Evolutionary conservation across 2,113 vertebrate species (phyloP), one percentile per base, ranked within the genome.

Genomic region (Bostrychus sinensis): DNA sequence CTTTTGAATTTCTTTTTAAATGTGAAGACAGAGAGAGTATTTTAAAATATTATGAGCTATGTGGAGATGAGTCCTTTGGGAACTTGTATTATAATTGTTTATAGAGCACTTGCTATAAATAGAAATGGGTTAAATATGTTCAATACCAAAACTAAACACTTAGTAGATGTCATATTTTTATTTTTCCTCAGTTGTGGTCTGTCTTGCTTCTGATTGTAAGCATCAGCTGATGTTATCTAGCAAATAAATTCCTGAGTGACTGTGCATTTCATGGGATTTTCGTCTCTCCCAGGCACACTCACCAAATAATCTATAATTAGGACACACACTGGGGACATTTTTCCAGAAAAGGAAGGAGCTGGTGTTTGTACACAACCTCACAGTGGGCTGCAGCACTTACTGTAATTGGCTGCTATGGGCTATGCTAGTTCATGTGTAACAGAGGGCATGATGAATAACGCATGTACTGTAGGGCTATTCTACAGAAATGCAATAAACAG

Each of bases 241-340:
- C 30, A 32, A 42, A 58, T 16, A 74, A 80, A 71, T 10, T 56
- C 4, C 41, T 11, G 59, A 23, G n/a, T 38, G 62, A 72, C 30
- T 70, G 17, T 50, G 34, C 36, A 48, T 70, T 85, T 87, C 81
- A 85, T 84, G 88, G 78, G 80, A 89, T 70, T 51, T 85, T 61
- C 36, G 70, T 2, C 28, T 75, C 72, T 83, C 80, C 80, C 82
- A 82, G 62, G 53, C 62, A 51, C 50, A 32, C 54, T 53, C 30
- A 54, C 70, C 55, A 39, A 67, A 58, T 62, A 23, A 63, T 50
- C 78, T 66, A 78, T 66, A 78, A 77, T 85, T 57, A 77, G 72
- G 61, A 50, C 68, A 67, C 11, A 7, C 55, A n/a, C 23, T 43
- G 66, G 39, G 39, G 62, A 64, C 45, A 54, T 70, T 70, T 75